Percentiles rank a stretch among this genome's conserved stretches.
These are phyloP conservation scores for Apistogramma diplotaenia DNA, from an alignment of 2,113 vertebrate species.

Conservation along the genomic window DNA sequence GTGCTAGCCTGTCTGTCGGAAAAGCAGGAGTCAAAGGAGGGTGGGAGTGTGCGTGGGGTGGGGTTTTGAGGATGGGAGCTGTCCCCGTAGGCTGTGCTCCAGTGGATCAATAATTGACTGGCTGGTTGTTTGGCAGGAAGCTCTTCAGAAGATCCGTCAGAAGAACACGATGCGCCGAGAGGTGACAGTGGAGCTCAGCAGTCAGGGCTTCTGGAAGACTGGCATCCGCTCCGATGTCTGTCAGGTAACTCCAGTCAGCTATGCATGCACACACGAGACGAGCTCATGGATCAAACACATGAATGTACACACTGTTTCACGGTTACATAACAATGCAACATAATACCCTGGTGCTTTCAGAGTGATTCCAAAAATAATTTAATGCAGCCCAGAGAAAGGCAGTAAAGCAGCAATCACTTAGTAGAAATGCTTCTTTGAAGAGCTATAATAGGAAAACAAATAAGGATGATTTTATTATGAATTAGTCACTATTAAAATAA, in stretches of 20 bases:
- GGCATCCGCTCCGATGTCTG: constrained; percentile 98
- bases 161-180: constrained; percentile 99
- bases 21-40: not conserved
- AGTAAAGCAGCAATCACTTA: fast-evolving
- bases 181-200: constrained; percentile 97
- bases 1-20: constrained; percentile 25
- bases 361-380: not conserved
- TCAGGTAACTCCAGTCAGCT: constrained; percentile 80
- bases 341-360: not conserved
- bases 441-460: fast-evolving
- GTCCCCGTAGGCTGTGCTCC: constrained; percentile 43
- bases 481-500: not conserved
- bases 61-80: constrained; percentile 7
- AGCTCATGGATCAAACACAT: not conserved
- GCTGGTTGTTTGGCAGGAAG: constrained; percentile 83
- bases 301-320: not conserved
- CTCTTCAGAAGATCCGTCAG: constrained; percentile 98
- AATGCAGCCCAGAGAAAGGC: not conserved
- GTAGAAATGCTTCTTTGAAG: not conserved
- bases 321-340: not conserved
- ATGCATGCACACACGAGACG: not conserved
- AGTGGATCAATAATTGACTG: constrained; percentile 62
- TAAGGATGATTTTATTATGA: fast-evolving
- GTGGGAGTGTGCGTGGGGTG: not conserved
- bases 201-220: constrained; percentile 98